Conservation (phyloP, 2,113 vertebrate species). For the Rhinolophus sinicus region DNA sequence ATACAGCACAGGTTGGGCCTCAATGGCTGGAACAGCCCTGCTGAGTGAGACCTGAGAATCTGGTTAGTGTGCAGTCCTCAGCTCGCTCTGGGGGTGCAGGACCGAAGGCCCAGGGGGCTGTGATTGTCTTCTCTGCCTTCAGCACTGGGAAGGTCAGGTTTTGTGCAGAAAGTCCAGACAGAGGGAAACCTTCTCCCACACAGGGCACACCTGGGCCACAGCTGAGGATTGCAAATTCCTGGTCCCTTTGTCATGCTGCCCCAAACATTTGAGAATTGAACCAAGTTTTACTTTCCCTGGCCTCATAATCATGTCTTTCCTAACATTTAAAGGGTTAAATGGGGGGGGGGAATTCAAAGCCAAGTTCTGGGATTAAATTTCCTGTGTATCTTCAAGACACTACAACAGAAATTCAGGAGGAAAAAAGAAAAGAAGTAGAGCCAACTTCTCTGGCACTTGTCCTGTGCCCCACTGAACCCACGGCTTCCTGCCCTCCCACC, state of each 20-base stretch:
- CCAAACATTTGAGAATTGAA: background rate
- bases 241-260: rapidly evolving
- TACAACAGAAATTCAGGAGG: background rate
- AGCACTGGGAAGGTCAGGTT: background rate
- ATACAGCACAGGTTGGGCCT: background rate
- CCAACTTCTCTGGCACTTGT: background rate
- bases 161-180: background rate
- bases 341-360: background rate
- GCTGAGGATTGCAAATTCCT: rapidly evolving
- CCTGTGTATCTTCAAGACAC: background rate
- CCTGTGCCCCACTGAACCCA: background rate
- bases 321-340: background rate
- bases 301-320: background rate
- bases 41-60: background rate
- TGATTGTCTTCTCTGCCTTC: background rate
- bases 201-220: background rate
- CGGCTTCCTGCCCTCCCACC: background rate
- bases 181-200: background rate
- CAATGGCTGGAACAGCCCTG: no score
- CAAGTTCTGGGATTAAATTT: background rate
- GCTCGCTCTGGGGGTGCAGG: background rate
- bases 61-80: background rate
- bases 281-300: background rate
- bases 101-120: background rate
- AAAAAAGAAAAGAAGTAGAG: rapidly evolving